These are phyloP conservation scores for Peromyscus leucopus DNA, from an alignment of 2,113 vertebrate genomes.

Conservation along the genomic window DNA sequence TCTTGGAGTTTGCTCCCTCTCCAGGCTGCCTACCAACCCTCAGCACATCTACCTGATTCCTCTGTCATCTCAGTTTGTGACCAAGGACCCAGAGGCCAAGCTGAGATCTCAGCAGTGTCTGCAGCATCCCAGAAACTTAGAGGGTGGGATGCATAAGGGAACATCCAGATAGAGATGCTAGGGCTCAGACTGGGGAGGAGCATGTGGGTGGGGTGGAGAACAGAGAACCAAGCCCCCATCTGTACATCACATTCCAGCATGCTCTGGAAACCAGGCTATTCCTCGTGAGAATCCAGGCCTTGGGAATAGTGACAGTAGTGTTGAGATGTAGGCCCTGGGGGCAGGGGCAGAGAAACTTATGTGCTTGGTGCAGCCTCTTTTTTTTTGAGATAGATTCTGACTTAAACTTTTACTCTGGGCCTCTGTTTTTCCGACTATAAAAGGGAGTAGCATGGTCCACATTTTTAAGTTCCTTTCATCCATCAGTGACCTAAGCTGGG, in stretches of 20 bases:
- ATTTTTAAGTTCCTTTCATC: background rate
- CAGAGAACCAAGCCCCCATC: background rate
- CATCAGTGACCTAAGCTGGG: background rate
- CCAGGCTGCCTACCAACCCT: background rate
- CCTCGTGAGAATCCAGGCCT: background rate
- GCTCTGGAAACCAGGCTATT: background rate
- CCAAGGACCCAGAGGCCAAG: background rate
- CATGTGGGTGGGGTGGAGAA: background rate
- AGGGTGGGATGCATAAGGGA: background rate
- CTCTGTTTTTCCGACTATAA: background rate
- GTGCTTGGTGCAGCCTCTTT: background rate
- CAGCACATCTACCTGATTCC: background rate
- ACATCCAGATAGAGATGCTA: background rate
- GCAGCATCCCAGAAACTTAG: background rate
- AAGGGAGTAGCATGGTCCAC: background rate
- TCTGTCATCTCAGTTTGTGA: background rate
- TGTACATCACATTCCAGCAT: background rate
- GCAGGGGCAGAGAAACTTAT: background rate
- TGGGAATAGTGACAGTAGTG: background rate
- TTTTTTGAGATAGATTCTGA: background rate
- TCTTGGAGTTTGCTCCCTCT: background rate
- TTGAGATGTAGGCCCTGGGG: background rate
- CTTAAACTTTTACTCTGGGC: background rate
- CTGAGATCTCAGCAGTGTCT: background rate
- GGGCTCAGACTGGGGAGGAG: background rate